Evolutionary conservation across 2,113 vertebrate genomes (phyloP).

Genomic region (Clarias macrocephalus): DNA sequence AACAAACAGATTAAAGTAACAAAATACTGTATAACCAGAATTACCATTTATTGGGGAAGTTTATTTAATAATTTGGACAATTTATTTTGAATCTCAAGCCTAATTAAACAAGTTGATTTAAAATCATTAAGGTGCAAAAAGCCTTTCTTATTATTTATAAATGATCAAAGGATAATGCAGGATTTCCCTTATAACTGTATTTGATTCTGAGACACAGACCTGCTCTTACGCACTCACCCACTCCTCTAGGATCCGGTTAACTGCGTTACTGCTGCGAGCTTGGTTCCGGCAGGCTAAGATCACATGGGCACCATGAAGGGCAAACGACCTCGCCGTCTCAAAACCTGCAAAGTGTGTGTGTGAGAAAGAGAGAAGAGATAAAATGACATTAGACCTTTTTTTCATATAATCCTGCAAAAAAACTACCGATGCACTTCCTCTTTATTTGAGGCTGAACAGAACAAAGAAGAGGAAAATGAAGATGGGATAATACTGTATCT

Average conservation of each 20-base stretch:
- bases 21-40: neutral
- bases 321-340: slow-evolving; percentile 92
- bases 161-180: neutral
- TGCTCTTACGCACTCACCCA: slow-evolving; percentile 82
- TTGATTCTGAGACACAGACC: neutral
- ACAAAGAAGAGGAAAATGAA: slow-evolving; percentile 36
- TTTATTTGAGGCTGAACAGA: slow-evolving; percentile 34
- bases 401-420: slow-evolving; percentile 36
- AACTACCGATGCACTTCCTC: neutral
- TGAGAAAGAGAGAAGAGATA: neutral
- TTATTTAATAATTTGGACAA: neutral
- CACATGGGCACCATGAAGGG: slow-evolving; percentile 89
- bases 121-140: neutral
- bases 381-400: slow-evolving; percentile 22
- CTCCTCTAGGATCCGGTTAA: slow-evolving; percentile 79
- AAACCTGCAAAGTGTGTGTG: slow-evolving; percentile 75
- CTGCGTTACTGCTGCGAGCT: slow-evolving; percentile 78
- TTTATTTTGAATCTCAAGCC: neutral
- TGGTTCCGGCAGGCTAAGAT: slow-evolving; percentile 89
- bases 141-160: neutral
- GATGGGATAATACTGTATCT: slow-evolving; percentile 62
- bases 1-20: neutral
- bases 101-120: no score
- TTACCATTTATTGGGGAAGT: no score
- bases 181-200: neutral